Conservation (phyloP, 2,113 vertebrate genomes). For the Pipa parva region DNA sequence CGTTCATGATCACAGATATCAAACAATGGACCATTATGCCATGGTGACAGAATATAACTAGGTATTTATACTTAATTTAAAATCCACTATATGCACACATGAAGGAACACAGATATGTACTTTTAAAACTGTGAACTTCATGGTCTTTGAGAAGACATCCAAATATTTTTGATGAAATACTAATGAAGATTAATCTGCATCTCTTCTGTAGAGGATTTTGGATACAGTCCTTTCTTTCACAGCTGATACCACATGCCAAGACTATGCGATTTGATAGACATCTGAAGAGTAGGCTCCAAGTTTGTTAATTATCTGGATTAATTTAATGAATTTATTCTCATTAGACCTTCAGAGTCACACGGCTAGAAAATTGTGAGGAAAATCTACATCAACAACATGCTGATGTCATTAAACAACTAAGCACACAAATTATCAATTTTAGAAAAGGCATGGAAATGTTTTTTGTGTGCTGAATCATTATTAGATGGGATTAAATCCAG, state of each 20-base stretch:
- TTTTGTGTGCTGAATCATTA: conserved; percentile 23
- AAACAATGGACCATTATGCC: no score
- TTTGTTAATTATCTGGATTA: conserved; percentile 67
- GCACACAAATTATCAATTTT: conserved; percentile 42
- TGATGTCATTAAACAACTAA: conserved; percentile 51
- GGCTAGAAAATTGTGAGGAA: conserved; percentile 47
- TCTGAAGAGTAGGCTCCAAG: conserved; percentile 57
- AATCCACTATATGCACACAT: no score
- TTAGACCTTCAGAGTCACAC: conserved; percentile 62
- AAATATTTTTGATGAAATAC: conserved; percentile 58
- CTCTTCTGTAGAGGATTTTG: conserved; percentile 61
- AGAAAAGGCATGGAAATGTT: conserved; percentile 11
- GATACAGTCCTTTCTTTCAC: conserved; percentile 59
- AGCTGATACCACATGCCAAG: conserved; percentile 67
- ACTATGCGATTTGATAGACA: conserved; percentile 59
- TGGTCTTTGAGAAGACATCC: conserved; percentile 54
- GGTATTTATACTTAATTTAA: no score
- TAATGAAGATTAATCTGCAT: conserved; percentile 80
- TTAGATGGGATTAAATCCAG: conserved; percentile 38
- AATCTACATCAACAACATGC: conserved; percentile 50
- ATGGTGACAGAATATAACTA: no score
- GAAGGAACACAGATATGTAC: no score
- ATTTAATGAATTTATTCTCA: conserved; percentile 66
- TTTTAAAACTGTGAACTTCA: no score
- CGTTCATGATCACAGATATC: no score